Percentiles rank a stretch among this genome's conserved stretches.
Evolutionary conservation across 2,113 vertebrate genomes (phyloP).

Genomic region (Callopanchax toddi): DNA sequence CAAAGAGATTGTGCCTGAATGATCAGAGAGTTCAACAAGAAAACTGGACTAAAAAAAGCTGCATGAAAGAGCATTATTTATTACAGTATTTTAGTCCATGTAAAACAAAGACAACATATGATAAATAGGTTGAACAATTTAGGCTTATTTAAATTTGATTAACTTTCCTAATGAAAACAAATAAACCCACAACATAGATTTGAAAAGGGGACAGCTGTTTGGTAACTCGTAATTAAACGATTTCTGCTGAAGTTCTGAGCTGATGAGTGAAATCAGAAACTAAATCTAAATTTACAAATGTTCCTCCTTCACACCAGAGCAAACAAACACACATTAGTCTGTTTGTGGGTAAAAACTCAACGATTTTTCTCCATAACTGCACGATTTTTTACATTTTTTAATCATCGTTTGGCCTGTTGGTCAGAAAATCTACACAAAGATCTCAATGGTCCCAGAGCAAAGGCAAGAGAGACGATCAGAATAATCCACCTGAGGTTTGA

Average conservation of each 20-base stretch:
- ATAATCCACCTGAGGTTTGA: not conserved
- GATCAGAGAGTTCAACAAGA: not conserved
- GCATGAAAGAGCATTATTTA: conserved; percentile 47
- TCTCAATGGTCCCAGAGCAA: conserved; percentile 39
- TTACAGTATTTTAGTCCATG: conserved; percentile 62
- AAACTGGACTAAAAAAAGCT: not conserved
- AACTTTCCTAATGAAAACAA: conserved; percentile 44
- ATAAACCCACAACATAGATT: conserved; percentile 17
- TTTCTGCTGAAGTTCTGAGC: conserved; percentile 7
- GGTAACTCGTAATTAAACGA: conserved; percentile 7
- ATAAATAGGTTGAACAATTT: conserved; percentile 66
- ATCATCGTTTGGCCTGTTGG: not conserved
- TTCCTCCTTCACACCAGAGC: conserved; percentile 10
- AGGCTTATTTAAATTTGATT: conserved; percentile 36
- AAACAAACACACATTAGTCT: not conserved
- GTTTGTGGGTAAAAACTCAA: too few species aligned
- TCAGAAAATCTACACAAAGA: not conserved
- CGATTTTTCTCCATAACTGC: too few species aligned
- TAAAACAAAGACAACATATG: conserved; percentile 56
- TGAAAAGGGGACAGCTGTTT: conserved; percentile 6
- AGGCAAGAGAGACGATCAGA: not conserved
- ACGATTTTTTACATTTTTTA: too few species aligned
- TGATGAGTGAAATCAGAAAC: conserved; percentile 4
- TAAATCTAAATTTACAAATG: conserved; percentile 11
- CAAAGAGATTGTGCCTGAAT: too few species aligned